These are phyloP conservation scores for Paedocypris micromegethes DNA, from an alignment of 2,797 vertebrate species.

Conservation along the genomic window DNA sequence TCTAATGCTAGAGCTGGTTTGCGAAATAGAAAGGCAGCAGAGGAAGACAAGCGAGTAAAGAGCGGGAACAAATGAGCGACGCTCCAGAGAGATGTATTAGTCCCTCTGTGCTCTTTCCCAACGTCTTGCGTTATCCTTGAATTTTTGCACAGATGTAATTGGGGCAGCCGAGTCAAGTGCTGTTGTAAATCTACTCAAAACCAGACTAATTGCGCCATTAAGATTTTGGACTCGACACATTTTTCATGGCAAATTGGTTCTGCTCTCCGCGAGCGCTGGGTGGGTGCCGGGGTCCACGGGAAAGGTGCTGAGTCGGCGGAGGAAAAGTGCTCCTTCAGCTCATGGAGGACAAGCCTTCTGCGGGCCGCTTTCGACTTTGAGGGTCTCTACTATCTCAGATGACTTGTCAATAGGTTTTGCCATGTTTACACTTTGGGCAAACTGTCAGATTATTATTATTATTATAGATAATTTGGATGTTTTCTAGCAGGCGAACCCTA, in stretches of 20 bases:
- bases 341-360: slow-evolving; percentile 45
- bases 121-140: slow-evolving; percentile 51
- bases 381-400: slow-evolving; percentile 41
- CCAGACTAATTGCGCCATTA: slow-evolving; percentile 63
- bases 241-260: slow-evolving; percentile 56
- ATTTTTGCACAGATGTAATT: slow-evolving; percentile 57
- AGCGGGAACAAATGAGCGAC: slow-evolving; percentile 25
- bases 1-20: background rate
- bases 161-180: slow-evolving; percentile 46
- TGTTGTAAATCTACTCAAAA: slow-evolving; percentile 59
- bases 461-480: too few relatives aligned
- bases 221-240: slow-evolving; percentile 56
- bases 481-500: too few relatives aligned
- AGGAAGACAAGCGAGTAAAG: background rate
- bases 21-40: background rate
- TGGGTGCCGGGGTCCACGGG: background rate
- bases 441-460: too few relatives aligned
- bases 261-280: slow-evolving; percentile 40
- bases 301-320: slow-evolving; percentile 67
- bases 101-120: slow-evolving; percentile 30
- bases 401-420: too few relatives aligned
- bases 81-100: slow-evolving; percentile 25
- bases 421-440: too few relatives aligned
- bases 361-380: too few relatives aligned
- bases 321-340: slow-evolving; percentile 72